These are phyloP conservation scores for Macrostomum lignano DNA, from an alignment of 1,140 invertebrate genomes.

Conservation along the genomic window DNA sequence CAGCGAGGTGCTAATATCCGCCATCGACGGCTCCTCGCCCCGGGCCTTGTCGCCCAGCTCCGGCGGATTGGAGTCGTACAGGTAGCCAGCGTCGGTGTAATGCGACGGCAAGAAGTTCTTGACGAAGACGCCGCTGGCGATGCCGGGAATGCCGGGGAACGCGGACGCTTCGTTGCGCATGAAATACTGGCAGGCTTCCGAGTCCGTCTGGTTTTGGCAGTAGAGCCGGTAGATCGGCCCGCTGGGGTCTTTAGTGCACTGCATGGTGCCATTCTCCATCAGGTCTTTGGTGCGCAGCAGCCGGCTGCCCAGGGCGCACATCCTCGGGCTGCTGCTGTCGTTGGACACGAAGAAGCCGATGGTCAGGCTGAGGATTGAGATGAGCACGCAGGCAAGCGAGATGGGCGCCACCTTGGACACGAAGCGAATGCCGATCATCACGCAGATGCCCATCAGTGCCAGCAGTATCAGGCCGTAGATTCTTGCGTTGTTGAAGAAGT, in stretches of 20 bases:
- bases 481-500: slow-evolving; percentile 57
- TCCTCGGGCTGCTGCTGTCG: slow-evolving; percentile 49
- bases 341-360: slow-evolving; percentile 64
- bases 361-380: slow-evolving; percentile 85
- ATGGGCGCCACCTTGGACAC: slow-evolving; percentile 94
- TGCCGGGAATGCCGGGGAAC: slow-evolving; percentile 42
- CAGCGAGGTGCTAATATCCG: slow-evolving; percentile 62
- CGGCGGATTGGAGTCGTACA: no score
- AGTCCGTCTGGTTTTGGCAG: slow-evolving; percentile 29
- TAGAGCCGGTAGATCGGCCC: slow-evolving; percentile 27
- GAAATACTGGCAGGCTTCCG: slow-evolving; percentile 8
- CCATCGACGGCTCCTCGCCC: background rate
- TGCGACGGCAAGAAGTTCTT: no score
- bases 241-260: slow-evolving; percentile 42
- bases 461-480: slow-evolving; percentile 72
- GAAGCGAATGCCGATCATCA: slow-evolving; percentile 84
- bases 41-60: background rate
- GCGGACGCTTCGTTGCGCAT: slow-evolving; percentile 26
- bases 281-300: slow-evolving; percentile 39
- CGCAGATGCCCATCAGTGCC: slow-evolving; percentile 61
- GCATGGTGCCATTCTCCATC: slow-evolving; percentile 12
- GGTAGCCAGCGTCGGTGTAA: no score
- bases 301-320: slow-evolving; percentile 64
- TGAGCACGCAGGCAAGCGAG: slow-evolving; percentile 69
- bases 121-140: slow-evolving; percentile 46